These are phyloP conservation scores for Drosophila nebulosa DNA, from an alignment of 1,140 invertebrate genomes.

Conservation along the genomic window DNA sequence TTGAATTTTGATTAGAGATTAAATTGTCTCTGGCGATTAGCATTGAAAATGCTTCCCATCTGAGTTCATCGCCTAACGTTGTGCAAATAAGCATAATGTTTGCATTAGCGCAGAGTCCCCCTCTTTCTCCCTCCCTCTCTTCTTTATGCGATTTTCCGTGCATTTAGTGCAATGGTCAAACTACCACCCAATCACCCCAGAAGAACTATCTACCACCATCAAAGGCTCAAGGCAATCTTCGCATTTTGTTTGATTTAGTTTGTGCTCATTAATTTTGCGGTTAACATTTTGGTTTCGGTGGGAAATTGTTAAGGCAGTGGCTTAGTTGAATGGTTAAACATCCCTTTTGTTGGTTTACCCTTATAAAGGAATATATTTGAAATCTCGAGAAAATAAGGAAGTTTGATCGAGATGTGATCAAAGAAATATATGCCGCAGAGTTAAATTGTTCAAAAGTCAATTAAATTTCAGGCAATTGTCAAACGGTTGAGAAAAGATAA, in stretches of 20 bases:
- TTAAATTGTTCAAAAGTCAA: too few relatives aligned
- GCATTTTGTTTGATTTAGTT: conserved; percentile 71
- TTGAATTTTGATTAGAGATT: conserved; percentile 79
- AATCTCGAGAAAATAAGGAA: background rate
- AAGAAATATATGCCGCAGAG: too few relatives aligned
- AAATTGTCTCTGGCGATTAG: conserved; percentile 77
- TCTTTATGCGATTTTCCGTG: background rate
- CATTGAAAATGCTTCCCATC: conserved; percentile 47
- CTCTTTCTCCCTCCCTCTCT: conserved; percentile 21
- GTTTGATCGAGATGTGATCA: background rate
- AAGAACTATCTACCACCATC: conserved; percentile 11
- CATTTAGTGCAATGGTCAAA: conserved; percentile 20
- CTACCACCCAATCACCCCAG: conserved; percentile 29
- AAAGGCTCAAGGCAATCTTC: conserved; percentile 47
- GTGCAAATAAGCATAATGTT: conserved; percentile 75
- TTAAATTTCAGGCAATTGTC: too few relatives aligned
- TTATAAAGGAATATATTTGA: background rate
- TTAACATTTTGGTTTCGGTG: conserved; percentile 2
- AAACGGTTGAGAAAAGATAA: too few relatives aligned
- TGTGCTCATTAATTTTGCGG: conserved; percentile 75
- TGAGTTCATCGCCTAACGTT: conserved; percentile 33
- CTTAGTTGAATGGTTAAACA: background rate
- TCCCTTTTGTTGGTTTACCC: background rate
- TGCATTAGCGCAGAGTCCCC: too few relatives aligned
- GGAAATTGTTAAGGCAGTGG: background rate